Percentiles rank a stretch among this genome's conserved stretches.
phyloP scores from a whole-genome alignment of 2,888 invertebrate species.

The Archips xylosteana region DNA sequence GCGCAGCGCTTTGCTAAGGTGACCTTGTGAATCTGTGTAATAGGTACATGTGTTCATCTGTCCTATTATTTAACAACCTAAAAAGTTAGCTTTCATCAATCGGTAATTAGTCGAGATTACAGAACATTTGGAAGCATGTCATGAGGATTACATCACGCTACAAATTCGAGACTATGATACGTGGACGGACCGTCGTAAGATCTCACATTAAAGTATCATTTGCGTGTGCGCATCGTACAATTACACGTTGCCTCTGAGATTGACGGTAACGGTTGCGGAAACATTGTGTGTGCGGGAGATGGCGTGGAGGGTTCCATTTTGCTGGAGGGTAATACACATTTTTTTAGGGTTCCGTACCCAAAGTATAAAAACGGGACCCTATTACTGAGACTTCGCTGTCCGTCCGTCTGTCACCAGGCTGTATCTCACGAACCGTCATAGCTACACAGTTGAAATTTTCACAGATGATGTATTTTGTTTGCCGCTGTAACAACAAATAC shows the following conservation, averaged over 20 bases:
- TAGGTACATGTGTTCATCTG: not conserved
- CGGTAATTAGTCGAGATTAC: slow-evolving; percentile 28
- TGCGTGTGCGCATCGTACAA: slow-evolving; percentile 54
- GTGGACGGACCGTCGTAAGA: slow-evolving; percentile 52
- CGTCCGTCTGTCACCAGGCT: too few species aligned
- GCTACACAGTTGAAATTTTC: too few species aligned
- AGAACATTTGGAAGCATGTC: slow-evolving; percentile 18
- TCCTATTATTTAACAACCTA: not conserved
- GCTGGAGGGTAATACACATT: not conserved
- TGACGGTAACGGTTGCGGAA: slow-evolving; percentile 14
- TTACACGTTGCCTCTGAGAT: slow-evolving; percentile 45
- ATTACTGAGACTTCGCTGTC: too few species aligned
- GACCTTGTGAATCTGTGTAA: slow-evolving; percentile 4
- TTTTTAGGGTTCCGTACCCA: too few species aligned
- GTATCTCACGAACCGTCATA: too few species aligned
- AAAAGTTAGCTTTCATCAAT: slow-evolving; percentile 15
- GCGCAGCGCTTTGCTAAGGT: not conserved
- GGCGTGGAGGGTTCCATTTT: slow-evolving; percentile 18
- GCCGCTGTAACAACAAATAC: not conserved
- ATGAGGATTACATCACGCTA: slow-evolving; percentile 37
- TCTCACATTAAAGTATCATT: slow-evolving; percentile 67
- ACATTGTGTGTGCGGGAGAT: slow-evolving; percentile 7
- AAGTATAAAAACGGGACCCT: too few species aligned
- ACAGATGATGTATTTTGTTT: too few species aligned
- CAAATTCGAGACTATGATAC: slow-evolving; percentile 60